Percentiles rank a stretch among this genome's conserved stretches.
phyloP scores from a whole-genome alignment of 2,797 vertebrate species.

The Rhinoraja longicauda region DNA sequence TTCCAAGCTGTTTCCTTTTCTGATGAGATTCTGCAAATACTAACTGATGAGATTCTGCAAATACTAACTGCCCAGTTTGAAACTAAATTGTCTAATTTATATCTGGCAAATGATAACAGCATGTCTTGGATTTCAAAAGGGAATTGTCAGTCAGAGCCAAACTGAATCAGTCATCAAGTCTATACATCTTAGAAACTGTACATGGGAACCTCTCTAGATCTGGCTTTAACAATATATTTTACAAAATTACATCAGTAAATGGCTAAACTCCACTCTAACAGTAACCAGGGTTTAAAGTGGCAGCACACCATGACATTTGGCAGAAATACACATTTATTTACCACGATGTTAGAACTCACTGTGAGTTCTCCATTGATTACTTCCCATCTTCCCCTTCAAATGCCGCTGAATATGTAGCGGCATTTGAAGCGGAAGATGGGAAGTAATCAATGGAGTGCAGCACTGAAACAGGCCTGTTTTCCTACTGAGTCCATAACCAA shows the following conservation, averaged over 20 bases:
- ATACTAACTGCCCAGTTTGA: neutral
- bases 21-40: neutral
- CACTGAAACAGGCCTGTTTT: no score
- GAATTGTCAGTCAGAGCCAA: neutral
- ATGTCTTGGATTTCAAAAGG: neutral
- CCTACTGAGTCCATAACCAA: no score
- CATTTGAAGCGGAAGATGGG: neutral
- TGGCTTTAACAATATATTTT: neutral
- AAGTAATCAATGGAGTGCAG: no score
- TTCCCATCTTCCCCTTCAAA: no score
- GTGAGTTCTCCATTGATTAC: no score
- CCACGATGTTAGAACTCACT: neutral
- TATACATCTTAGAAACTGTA: neutral
- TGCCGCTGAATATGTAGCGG: neutral
- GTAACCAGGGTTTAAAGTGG: neutral
- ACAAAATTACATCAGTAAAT: neutral
- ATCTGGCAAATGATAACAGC: neutral
- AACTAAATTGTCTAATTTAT: neutral
- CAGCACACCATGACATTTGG: neutral
- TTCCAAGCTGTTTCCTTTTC: neutral
- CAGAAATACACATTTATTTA: neutral
- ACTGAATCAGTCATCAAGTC: slow-evolving; percentile 6
- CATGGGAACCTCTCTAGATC: neutral
- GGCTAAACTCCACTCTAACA: neutral
- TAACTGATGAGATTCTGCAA: neutral